Evolutionary conservation across 2,797 vertebrate genomes (phyloP).

Genomic region (Poeciliopsis infans): DNA sequence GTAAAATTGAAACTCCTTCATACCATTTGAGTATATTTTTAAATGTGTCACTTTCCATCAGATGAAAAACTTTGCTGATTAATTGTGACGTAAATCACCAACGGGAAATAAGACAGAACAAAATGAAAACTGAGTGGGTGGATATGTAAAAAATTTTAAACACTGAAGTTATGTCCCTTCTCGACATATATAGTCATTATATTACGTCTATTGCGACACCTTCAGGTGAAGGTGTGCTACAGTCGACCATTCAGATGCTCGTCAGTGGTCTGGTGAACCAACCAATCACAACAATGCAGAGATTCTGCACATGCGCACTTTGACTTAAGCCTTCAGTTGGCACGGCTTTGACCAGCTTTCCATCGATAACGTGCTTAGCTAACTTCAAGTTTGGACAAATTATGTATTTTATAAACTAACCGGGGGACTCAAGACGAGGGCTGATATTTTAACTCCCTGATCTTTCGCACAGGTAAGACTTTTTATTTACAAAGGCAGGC

Average conservation of each 20-base stretch:
- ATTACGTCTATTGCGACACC: neutral
- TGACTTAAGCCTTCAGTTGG: neutral
- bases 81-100: too few relatives aligned
- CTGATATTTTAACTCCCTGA: neutral
- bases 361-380: constrained; percentile 24
- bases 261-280: neutral
- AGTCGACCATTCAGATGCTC: neutral
- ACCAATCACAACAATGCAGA: constrained; percentile 38
- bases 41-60: neutral
- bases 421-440: neutral
- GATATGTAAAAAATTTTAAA: neutral
- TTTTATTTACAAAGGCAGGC: constrained; percentile 18
- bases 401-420: constrained; percentile 2
- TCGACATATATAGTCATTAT: neutral
- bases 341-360: constrained; percentile 42
- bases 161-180: neutral
- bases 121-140: neutral
- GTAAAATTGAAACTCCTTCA: neutral
- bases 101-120: neutral
- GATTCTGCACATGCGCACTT: constrained; percentile 50
- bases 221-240: too few relatives aligned
- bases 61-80: neutral
- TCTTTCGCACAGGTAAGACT: constrained; percentile 57
- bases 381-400: constrained; percentile 15
- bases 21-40: neutral